A percentile compares a stretch with the other conserved stretches of the same genome.
Conservation (phyloP, 2,888 invertebrate species). For the Torymus aiolomorphi region DNA sequence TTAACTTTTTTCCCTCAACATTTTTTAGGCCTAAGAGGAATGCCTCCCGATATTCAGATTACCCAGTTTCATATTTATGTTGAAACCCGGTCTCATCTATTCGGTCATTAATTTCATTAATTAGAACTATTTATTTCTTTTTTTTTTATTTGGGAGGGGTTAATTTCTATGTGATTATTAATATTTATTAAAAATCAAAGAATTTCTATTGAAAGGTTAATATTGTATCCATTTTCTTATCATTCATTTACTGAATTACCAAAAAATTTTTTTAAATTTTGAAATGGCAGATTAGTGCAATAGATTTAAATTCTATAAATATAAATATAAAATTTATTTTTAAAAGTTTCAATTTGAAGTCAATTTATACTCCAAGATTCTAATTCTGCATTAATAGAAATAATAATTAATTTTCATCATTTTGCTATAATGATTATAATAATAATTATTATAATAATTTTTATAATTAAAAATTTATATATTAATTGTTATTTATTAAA, state of each 20-base stretch:
- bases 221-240: too few species aligned
- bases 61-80: conserved; percentile 81
- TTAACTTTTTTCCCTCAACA: conserved; percentile 88
- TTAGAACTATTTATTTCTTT: conserved; percentile 79
- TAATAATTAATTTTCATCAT: conserved; percentile 82
- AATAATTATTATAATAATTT: conserved; percentile 80
- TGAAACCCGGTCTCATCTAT: conserved; percentile 84
- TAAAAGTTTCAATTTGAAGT: conserved; percentile 46
- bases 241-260: too few species aligned
- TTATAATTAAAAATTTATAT: conserved; percentile 79
- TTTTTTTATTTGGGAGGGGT: conserved; percentile 81
- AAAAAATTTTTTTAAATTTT: too few species aligned
- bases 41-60: conserved; percentile 87
- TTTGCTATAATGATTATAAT: conserved; percentile 80
- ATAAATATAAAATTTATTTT: conserved; percentile 76
- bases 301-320: too few species aligned
- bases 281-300: too few species aligned
- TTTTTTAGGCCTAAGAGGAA: conserved; percentile 83
- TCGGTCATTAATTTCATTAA: conserved; percentile 82
- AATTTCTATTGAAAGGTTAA: too few species aligned
- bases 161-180: conserved; percentile 77
- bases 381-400: conserved; percentile 81
- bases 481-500: conserved; percentile 79
- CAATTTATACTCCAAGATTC: conserved; percentile 78
- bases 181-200: too few species aligned